Base-by-base conservation (phyloP, 2,888 invertebrate genomes). In the Tipula confusa region DNA sequence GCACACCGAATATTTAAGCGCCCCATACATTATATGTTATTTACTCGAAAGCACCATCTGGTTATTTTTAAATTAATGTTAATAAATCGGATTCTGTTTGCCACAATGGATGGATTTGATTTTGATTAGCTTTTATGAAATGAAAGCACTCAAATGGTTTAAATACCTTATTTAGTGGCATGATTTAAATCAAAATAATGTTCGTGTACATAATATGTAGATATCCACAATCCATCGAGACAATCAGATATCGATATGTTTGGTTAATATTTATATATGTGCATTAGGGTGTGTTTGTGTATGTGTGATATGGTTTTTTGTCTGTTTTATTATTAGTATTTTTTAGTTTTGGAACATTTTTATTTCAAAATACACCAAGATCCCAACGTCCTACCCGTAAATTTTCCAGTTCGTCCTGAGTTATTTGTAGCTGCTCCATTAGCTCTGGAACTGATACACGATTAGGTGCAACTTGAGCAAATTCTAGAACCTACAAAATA, bases 341-440 rank as follows among this genome's bases (percentile, higher is more conserved):
- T 64, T 64, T 64, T 64, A 64, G 24, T 64, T 7, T 64, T 64
- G 64, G 24, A 64, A 64, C 38, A 29, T 80, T 80, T 82, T 15
- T 31, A 15, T 13, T 4, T 82, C 38, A 83, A 83, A 83, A 48
- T 38, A 83, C 31, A 83, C 38, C 48, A 83, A 83, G 28, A 82
- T 80, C 80, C 80, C 80, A 80, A 80, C 80, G 80, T 80, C 92
- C 92, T 91, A 96, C 96, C 93, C 95, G 94, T 88, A 96, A 93
- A 90, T 95, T 96, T 89, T 96, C 96, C 89, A 96, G 92, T 91
- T 96, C 96, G 64, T 93, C 94, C 91, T 95, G 95, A 31, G 96
- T 96, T 86, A 94, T 93, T 90, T 95, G 95, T 87, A 96, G 91
- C 89, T 96, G 95, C 88, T 94, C 94, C 87, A 96, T 91, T 86